phyloP scores from a whole-genome alignment of 2,888 invertebrate genomes.

The Phaonia tiefii region DNA sequence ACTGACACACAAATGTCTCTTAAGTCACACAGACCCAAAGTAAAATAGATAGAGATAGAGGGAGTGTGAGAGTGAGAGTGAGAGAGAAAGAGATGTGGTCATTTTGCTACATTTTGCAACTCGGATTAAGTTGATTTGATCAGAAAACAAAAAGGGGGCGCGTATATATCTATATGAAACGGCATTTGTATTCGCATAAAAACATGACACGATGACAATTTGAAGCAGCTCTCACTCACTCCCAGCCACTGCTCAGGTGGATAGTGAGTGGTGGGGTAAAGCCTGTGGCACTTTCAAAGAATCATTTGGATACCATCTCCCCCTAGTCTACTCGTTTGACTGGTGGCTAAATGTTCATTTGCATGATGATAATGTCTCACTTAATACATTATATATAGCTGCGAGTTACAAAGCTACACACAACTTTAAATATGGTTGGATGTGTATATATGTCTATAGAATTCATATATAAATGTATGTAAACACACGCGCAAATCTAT shows the following conservation, averaged over 20 bases:
- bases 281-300: no score
- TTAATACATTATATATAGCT: conserved; percentile 48
- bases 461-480: not conserved
- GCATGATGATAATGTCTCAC: conserved; percentile 63
- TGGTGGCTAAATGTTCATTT: conserved; percentile 64
- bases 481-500: no score
- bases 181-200: not conserved
- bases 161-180: not conserved
- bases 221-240: not conserved
- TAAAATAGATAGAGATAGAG: not conserved
- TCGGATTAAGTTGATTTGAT: conserved; percentile 22
- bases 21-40: conserved; percentile 2
- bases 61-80: no score
- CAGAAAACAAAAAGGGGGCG: not conserved
- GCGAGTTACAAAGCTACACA: conserved; percentile 10
- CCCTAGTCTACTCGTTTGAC: conserved; percentile 30
- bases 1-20: not conserved
- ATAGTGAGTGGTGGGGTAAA: no score
- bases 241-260: not conserved
- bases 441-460: conserved; percentile 4
- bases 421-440: not conserved
- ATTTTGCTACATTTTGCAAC: not conserved
- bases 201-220: not conserved
- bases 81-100: no score
- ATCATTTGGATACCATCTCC: no score